These are phyloP conservation scores for Naja naja DNA, from an alignment of 2,113 vertebrate species.

Conservation along the genomic window DNA sequence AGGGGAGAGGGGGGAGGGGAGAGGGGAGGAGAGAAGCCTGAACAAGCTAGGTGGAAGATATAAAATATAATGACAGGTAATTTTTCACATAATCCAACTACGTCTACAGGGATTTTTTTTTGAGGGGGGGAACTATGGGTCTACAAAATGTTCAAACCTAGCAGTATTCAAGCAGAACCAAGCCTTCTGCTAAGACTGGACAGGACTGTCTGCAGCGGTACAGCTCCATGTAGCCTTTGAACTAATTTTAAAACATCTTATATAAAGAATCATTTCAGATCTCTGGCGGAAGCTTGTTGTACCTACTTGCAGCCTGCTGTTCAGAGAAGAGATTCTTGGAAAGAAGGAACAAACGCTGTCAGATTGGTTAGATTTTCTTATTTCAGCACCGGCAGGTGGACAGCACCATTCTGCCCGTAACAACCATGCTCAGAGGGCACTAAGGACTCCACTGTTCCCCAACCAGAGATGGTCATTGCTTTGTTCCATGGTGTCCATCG, in stretches of 20 bases:
- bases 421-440: not conserved
- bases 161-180: not conserved
- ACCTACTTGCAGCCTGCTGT: not conserved
- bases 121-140: not conserved
- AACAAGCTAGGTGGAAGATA: not conserved
- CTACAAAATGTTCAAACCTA: not conserved
- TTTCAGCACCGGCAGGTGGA: not conserved
- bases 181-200: not conserved
- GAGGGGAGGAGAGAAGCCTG: not conserved
- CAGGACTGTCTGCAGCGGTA: not conserved
- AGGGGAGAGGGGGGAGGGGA: no score
- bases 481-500: not conserved
- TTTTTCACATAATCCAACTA: not conserved
- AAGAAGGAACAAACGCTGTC: not conserved
- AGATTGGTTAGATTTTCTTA: not conserved
- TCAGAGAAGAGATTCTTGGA: not conserved
- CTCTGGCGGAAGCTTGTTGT: not conserved
- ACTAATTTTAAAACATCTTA: not conserved
- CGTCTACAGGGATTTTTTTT: not conserved
- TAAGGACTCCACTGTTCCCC: not conserved
- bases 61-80: not conserved
- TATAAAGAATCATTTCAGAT: not conserved
- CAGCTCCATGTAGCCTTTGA: not conserved
- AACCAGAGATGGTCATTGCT: not conserved
- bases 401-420: not conserved